Evolutionary conservation across 2,797 vertebrate genomes (phyloP).

Genomic region (Enteromius viviparus): DNA sequence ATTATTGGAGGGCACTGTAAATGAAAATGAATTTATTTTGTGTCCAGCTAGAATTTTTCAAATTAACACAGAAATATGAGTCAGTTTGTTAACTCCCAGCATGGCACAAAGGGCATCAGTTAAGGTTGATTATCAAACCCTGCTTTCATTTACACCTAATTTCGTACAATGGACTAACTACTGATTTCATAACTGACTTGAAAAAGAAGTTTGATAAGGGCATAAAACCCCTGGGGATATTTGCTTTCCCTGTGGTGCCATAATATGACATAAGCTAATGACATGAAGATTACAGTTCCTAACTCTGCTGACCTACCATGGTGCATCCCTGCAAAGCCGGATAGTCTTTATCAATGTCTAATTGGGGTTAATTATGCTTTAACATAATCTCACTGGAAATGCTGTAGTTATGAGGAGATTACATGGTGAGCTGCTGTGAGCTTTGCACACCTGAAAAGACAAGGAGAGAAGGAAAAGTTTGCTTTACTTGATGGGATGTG

Average conservation of each 20-base stretch:
- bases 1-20: no score
- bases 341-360: conserved; percentile 68
- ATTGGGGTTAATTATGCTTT: conserved; percentile 77
- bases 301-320: conserved; percentile 56
- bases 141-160: conserved; percentile 55
- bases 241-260: conserved; percentile 58
- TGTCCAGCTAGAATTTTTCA: neutral
- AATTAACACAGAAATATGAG: neutral
- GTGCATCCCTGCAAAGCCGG: conserved; percentile 59
- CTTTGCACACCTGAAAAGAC: neutral
- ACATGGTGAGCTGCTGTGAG: conserved; percentile 33
- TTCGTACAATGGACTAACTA: conserved; percentile 47
- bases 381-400: conserved; percentile 73
- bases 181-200: conserved; percentile 65
- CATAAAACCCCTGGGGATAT: conserved; percentile 56
- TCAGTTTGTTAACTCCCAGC: neutral
- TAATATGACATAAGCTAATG: conserved; percentile 21
- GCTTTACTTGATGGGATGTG: neutral
- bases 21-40: neutral
- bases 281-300: conserved; percentile 58
- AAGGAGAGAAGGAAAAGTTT: conserved; percentile 53
- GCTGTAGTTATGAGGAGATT: conserved; percentile 15
- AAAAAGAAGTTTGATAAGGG: conserved; percentile 54
- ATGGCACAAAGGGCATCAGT: neutral
- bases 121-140: neutral